These are phyloP conservation scores for Stomatorhinus walkeri DNA, from an alignment of 2,797 vertebrate species.

Conservation along the genomic window DNA sequence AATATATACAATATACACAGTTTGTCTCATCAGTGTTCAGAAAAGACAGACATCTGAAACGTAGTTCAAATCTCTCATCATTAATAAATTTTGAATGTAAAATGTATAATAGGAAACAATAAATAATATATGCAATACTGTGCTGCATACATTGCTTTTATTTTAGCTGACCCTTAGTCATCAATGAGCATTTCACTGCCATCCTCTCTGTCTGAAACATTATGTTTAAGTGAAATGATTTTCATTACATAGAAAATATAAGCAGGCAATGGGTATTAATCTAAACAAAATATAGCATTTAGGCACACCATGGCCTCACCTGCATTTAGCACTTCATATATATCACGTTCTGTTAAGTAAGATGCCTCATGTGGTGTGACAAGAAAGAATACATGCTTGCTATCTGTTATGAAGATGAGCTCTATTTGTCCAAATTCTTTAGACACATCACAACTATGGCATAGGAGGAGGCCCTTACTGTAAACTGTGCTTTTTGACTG, in stretches of 20 bases:
- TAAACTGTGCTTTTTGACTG: too few species aligned
- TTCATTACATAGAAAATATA: not conserved
- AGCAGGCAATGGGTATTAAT: constrained; percentile 13
- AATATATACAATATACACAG: not conserved
- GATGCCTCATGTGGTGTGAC: too few species aligned
- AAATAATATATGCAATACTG: not conserved
- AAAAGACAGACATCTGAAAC: not conserved
- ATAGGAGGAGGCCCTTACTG: too few species aligned
- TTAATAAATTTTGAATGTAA: not conserved
- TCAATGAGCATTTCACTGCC: not conserved
- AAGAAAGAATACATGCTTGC: too few species aligned
- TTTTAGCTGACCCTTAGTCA: not conserved
- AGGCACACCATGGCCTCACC: too few species aligned
- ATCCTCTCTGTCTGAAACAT: not conserved
- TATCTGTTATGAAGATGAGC: too few species aligned
- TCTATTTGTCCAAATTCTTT: too few species aligned
- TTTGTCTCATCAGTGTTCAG: not conserved
- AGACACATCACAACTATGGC: too few species aligned
- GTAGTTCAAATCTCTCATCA: not conserved
- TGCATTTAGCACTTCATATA: too few species aligned
- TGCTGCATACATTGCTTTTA: not conserved
- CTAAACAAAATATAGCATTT: not conserved
- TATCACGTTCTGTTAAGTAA: too few species aligned
- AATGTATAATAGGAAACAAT: not conserved
- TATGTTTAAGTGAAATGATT: constrained; percentile 23